phyloP scores from a whole-genome alignment of 1,140 invertebrate genomes.

The Phenacoccus solenopsis region DNA sequence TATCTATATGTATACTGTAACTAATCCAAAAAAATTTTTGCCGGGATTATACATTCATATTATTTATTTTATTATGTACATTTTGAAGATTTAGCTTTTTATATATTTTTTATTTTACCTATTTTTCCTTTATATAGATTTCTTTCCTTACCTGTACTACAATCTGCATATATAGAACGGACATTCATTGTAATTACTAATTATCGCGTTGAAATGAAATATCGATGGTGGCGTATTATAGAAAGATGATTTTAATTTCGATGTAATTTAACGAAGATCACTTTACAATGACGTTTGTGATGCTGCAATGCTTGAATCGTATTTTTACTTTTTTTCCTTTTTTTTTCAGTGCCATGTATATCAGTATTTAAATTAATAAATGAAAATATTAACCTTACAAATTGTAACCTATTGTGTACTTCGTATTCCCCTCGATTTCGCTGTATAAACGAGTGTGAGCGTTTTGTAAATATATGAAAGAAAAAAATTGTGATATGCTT shows the following conservation, averaged over 20 bases:
- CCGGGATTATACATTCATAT: neutral
- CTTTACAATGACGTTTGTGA: too few species aligned
- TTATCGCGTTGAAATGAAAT: too few species aligned
- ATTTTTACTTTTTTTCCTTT: neutral
- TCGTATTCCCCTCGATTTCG: too few species aligned
- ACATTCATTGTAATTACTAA: too few species aligned
- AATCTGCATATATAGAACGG: too few species aligned
- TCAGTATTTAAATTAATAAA: neutral
- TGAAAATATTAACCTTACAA: neutral
- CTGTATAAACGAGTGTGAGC: too few species aligned
- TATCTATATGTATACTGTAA: neutral
- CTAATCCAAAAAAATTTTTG: neutral
- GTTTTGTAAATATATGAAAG: neutral
- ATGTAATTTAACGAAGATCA: too few species aligned
- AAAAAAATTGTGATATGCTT: neutral
- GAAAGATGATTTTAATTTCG: too few species aligned
- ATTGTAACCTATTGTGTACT: neutral
- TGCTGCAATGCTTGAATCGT: neutral
- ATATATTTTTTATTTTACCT: neutral
- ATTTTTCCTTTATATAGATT: too few species aligned
- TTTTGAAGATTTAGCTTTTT: neutral
- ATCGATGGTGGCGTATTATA: too few species aligned
- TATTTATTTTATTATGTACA: neutral
- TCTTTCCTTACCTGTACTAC: too few species aligned
- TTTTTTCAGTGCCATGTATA: neutral